Base-by-base conservation (phyloP, 2,797 vertebrate genomes). In the Thalassophryne amazonica region DNA sequence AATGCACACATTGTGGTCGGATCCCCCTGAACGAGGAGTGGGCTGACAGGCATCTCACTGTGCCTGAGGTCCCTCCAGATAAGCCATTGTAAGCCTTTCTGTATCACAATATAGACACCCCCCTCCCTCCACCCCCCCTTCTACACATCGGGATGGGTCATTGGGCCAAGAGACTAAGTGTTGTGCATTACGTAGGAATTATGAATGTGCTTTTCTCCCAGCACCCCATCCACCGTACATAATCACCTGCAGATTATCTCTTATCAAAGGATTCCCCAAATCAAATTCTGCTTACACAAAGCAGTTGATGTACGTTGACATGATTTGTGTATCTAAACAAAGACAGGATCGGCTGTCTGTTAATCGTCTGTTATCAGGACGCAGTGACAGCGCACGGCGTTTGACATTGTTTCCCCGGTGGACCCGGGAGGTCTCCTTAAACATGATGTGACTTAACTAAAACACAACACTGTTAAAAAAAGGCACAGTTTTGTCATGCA, bases 31-130 rank as follows among this genome's bases (percentile, higher is more conserved):
- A 72, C 73, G 49, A 74, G 50, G 60, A 81, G 69, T 78, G 69
- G 80, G 71, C 51, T 84, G 76, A 85, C 82, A 85, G 78, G 77
- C 68, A 51, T 58, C 74, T 81, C 74, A 59, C 80, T 88, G 81
- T 85, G 83, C 70, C 68, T 14, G 48, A 64, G 73, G 81, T 85
- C 72, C 64, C 59, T 73, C 50, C 48, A 79, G 59, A 80, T 87
- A 87, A 88, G 81, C 87, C 81, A 84, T 73, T 86, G 88, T 88
- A 86, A 76, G 78, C 78, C 74, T 70, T 77, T 80, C 73, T 69
- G 41, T 65, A 72, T 80, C 69, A 85, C 71, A 83, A 77, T 86
- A 81, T 65, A 77, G 62, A 23, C 76, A 60, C 60, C 73, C 51
- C 41, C 45, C 58, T 70, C 67, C n/a, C n/a, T n/a, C n/a, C n/a